A percentile compares a stretch with the other conserved stretches of the same genome.
These are phyloP conservation scores for Sycobia sp. DNA, from an alignment of 1,140 invertebrate species.

Conservation along the genomic window DNA sequence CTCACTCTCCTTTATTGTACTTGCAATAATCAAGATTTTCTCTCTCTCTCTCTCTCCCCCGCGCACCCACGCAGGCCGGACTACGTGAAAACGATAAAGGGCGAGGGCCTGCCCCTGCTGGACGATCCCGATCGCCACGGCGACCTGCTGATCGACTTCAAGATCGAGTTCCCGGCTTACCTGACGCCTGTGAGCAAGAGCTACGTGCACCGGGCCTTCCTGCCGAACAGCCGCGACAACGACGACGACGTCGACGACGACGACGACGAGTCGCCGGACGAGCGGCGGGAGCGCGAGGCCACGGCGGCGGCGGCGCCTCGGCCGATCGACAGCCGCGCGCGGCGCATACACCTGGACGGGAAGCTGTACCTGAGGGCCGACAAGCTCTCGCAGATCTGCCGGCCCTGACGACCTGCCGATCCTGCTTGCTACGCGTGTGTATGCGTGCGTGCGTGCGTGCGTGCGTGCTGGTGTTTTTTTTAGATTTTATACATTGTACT, in stretches of 20 bases:
- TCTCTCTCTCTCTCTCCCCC: not conserved
- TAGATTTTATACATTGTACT: too few species aligned
- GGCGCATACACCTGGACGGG: slow-evolving; percentile 13
- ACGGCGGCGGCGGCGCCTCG: not conserved
- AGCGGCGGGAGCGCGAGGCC: too few species aligned
- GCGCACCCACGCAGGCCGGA: slow-evolving; percentile 57
- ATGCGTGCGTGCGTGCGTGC: too few species aligned
- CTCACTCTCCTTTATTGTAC: not conserved
- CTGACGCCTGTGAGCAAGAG: slow-evolving; percentile 59
- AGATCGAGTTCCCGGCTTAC: slow-evolving; percentile 65
- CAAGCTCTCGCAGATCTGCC: too few species aligned
- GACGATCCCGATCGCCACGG: slow-evolving; percentile 60
- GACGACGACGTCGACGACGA: not conserved
- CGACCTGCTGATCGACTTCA: slow-evolving; percentile 64
- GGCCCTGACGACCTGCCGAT: too few species aligned
- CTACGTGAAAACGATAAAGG: slow-evolving; percentile 66
- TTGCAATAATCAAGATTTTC: not conserved
- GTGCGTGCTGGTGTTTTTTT: too few species aligned
- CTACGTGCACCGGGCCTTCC: slow-evolving; percentile 59
- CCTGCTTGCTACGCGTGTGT: too few species aligned
- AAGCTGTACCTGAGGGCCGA: slow-evolving; percentile 20
- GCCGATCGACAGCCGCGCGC: not conserved
- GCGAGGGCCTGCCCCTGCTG: slow-evolving; percentile 69
- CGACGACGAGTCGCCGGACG: not conserved
- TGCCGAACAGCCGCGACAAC: slow-evolving; percentile 6